Evolutionary conservation across 2,797 vertebrate species (phyloP), one percentile per base, ranked within the genome.

Genomic region (Aselliscus stoliczkanus): DNA sequence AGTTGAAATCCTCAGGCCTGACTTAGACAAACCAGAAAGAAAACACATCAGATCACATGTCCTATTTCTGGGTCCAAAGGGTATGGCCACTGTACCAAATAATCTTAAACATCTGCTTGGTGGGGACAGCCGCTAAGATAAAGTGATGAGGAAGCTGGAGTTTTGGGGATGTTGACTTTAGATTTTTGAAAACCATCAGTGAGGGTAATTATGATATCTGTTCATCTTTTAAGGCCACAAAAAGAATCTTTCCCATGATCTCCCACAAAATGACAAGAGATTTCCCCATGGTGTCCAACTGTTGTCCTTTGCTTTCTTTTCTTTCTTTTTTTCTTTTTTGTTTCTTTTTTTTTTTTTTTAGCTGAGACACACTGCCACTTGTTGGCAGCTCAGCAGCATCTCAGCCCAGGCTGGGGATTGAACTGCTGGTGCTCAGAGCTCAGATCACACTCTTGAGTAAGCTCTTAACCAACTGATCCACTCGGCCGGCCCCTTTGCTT

Each of bases 1-100:
- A 62, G 82, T 1, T 79, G 56, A 86, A 82, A 73, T 93, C 39
- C 10, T 81, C 54, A 85, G 34, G 34, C 5, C 69, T 84, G 47
- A 39, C 47, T 96, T 95, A 70, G 52, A 60, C 75, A 93, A 84
- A 65, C 72, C 60, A 94, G 56, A 94, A 87, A 72, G 37, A 88
- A 86, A 89, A 21, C 13, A 54, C 20, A 31, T 44, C 4, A 64
- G 29, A 88, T 4, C 15, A 34, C 12, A 27, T 88, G 56, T 39
- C 62, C 31, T 94, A 18, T 84, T 90, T 95, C 27, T 44, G 9
- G 27, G 69, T 67, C 92, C 34, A 73, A 39, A 93, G 84, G 73
- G 65, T 44, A 60, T 34, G 29, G n/a, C 52, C 37, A 47, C 7
- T 85, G 64, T 93, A 21, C 56, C 44, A 83, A 18, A 42, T 50